These are phyloP conservation scores for Gadus chalcogrammus DNA, from an alignment of 2,113 vertebrate species.

Conservation along the genomic window DNA sequence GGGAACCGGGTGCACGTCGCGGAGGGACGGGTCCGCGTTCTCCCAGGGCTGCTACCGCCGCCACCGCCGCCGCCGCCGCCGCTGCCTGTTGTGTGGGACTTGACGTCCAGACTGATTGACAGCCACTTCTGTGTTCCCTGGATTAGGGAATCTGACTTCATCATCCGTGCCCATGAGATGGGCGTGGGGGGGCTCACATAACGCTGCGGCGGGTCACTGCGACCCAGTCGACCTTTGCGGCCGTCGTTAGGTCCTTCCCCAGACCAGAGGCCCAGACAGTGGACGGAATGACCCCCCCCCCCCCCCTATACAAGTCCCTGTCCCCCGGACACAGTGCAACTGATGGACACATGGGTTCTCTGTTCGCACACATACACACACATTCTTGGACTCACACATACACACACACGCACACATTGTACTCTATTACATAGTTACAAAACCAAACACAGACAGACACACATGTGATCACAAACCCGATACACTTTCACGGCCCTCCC, in stretches of 20 bases:
- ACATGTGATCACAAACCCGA: slow-evolving; percentile 1
- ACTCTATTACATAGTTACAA: not conserved
- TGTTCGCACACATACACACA: not conserved
- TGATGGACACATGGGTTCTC: not conserved
- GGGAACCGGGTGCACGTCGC: not conserved
- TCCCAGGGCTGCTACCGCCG: too few species aligned
- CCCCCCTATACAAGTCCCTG: not conserved
- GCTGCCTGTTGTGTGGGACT: too few species aligned
- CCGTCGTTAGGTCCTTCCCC: slow-evolving; percentile 20
- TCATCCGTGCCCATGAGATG: slow-evolving; percentile 65
- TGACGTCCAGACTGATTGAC: slow-evolving; percentile 62
- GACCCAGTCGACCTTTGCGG: slow-evolving; percentile 52
- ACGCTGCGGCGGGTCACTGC: slow-evolving; percentile 62
- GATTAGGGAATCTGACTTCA: slow-evolving; percentile 81
- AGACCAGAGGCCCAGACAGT: slow-evolving; percentile 34
- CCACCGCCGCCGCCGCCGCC: too few species aligned
- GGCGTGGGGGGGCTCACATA: slow-evolving; percentile 60
- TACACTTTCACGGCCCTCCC: slow-evolving; percentile 18
- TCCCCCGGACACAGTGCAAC: not conserved
- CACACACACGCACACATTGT: slow-evolving; percentile 5
- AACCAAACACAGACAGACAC: slow-evolving; percentile 1
- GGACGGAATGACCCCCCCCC: slow-evolving; percentile 28
- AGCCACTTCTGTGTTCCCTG: slow-evolving; percentile 71
- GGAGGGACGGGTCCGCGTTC: too few species aligned
- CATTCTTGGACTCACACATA: not conserved